Base-by-base conservation (phyloP, 2,888 invertebrate genomes). In the Scaptodrosophila latifasciaeformis region DNA sequence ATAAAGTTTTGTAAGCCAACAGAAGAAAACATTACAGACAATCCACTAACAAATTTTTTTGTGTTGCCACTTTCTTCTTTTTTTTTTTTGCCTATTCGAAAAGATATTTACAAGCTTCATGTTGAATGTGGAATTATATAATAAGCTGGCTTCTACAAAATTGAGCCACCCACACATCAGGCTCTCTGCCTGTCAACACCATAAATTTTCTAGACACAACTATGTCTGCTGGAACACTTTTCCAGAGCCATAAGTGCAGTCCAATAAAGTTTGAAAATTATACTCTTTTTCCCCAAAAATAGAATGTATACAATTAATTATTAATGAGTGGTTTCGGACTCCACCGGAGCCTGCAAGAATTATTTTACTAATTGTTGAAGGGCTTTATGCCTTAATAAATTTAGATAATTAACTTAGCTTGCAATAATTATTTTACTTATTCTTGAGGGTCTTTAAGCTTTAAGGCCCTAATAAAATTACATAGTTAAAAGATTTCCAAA, bases 191-290 rank as follows among this genome's bases (percentile, higher is more conserved):
- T 62, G 60, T 65, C 75, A 78, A 76, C 76, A 68, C 76, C 79
- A 72, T 72, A 78, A 75, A 74, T 74, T 71, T 75, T 76, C 69
- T 57, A 59, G 72, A 61, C 66, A 46, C 49, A 70, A 63, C 66
- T 71, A 57, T 63, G 76, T 59, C 64, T 51, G 64, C n/a, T n/a
- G 62, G 51, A 69, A 12, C 21, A 12, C 17, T 17, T 17, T 37
- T 37, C 9, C 15, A 37, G n/a, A n/a, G n/a, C n/a, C n/a, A n/a
- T n/a, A 17, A 13, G 37, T 37, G 37, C 37, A 37, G 9, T 17
- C 10, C 17, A 17, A 37, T 17, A 35, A 37, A 15, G 5, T 17
- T 37, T 9, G 12, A n/a, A n/a, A n/a, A n/a, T n/a, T n/a, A n/a
- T n/a, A n/a, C n/a, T n/a, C n/a, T 59, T 65, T 51, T 50, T 31